Percentiles rank a stretch among this genome's conserved stretches.
These are phyloP conservation scores for Orchestes rusci DNA, from an alignment of 2,888 invertebrate species.

Conservation along the genomic window DNA sequence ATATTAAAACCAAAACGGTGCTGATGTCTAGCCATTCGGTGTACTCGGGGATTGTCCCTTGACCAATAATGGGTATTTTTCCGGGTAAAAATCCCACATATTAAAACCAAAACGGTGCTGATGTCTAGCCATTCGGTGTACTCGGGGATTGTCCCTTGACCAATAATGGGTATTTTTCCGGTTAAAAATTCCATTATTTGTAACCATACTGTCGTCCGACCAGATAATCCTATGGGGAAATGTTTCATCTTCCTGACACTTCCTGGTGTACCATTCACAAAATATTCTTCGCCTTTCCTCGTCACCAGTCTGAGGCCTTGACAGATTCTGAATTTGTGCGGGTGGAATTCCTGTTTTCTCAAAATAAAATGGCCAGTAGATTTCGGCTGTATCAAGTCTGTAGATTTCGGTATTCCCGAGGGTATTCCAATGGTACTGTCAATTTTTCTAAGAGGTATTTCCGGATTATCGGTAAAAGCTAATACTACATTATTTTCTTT, in stretches of 20 bases:
- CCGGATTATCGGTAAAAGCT: not conserved
- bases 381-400: no score
- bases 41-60: no score
- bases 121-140: no score
- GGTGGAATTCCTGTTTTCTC: conserved; percentile 6
- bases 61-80: no score
- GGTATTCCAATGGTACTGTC: conserved; percentile 1
- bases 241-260: conserved; percentile 6
- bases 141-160: no score
- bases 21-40: no score
- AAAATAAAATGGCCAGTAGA: conserved; percentile 8
- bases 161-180: no score
- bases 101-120: no score
- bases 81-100: no score
- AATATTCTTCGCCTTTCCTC: conserved; percentile 5
- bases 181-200: not conserved
- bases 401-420: no score
- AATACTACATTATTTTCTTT: conserved; percentile 6
- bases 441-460: not conserved
- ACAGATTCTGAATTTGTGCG: conserved; percentile 8
- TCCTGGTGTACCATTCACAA: conserved; percentile 13
- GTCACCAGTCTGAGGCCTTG: conserved; percentile 7
- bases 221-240: not conserved
- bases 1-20: no score
- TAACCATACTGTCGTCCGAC: not conserved